phyloP scores from a whole-genome alignment of 1,140 invertebrate species.

The Heterodera schachtii region DNA sequence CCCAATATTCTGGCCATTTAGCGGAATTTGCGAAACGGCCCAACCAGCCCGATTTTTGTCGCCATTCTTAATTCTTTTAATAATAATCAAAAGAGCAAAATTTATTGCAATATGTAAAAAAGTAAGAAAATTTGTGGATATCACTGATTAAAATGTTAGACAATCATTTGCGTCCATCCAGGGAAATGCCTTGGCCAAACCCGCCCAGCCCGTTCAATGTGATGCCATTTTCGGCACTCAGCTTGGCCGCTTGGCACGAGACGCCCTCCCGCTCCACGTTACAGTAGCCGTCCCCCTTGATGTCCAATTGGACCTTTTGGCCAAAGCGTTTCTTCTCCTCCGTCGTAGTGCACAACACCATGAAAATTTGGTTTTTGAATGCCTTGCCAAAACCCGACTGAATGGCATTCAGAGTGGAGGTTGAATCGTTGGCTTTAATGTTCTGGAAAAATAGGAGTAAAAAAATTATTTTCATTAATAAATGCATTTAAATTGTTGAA shows the following conservation, averaged over 20 bases:
- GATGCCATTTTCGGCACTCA: not conserved
- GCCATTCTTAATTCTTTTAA: too few relatives aligned
- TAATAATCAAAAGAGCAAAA: too few relatives aligned
- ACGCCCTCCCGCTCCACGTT: not conserved
- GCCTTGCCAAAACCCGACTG: not conserved
- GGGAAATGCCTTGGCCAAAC: not conserved
- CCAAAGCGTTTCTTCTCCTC: not conserved
- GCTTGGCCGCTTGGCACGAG: not conserved
- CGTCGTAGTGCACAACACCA: not conserved
- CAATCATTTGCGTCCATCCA: not conserved
- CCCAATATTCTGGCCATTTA: too few relatives aligned
- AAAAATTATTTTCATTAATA: not conserved
- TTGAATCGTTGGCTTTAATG: not conserved
- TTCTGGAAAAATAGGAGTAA: not conserved
- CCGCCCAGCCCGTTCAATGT: not conserved
- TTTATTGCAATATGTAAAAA: too few relatives aligned
- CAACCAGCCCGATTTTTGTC: too few relatives aligned
- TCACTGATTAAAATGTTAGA: too few relatives aligned
- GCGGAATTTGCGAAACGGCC: too few relatives aligned
- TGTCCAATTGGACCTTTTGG: not conserved
- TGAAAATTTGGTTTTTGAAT: constrained; percentile 5
- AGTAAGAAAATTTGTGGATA: too few relatives aligned
- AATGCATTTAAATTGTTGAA: too few relatives aligned
- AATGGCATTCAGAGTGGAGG: constrained; percentile 1
- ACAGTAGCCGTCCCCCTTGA: not conserved